Evolutionary conservation across 2,888 invertebrate species (phyloP).

Genomic region (Steinernema scapterisci): DNA sequence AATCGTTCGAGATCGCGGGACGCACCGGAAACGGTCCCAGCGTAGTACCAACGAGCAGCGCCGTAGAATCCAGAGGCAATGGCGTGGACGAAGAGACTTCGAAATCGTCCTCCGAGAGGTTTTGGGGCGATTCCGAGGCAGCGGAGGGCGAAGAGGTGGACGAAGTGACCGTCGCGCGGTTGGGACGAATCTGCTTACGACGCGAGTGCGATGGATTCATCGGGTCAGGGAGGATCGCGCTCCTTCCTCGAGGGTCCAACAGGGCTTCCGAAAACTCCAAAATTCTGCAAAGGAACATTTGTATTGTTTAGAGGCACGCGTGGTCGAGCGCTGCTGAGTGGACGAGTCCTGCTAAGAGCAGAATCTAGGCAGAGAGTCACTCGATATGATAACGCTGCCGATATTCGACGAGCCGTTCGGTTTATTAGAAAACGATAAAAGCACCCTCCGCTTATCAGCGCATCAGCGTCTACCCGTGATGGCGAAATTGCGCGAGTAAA

Average conservation of each 20-base stretch:
- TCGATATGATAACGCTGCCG: conserved; percentile 10
- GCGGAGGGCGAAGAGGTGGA: background rate
- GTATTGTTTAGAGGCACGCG: too few species aligned
- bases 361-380: background rate
- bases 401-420: background rate
- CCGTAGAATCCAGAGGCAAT: background rate
- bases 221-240: too few species aligned
- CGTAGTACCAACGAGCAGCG: background rate
- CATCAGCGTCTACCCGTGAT: background rate
- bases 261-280: too few species aligned
- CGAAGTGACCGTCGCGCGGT: conserved; percentile 1
- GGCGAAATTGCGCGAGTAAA: background rate
- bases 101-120: background rate
- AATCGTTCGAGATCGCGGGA: background rate
- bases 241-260: too few species aligned
- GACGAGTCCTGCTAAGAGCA: too few species aligned
- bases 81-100: conserved; percentile 1
- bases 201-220: background rate
- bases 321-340: too few species aligned
- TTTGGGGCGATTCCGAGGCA: background rate
- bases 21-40: conserved; percentile 26
- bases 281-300: too few species aligned
- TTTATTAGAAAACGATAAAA: conserved; percentile 21
- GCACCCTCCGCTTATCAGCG: background rate
- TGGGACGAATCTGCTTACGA: conserved; percentile 22